Base-by-base conservation (phyloP, 2,797 vertebrate species). In the Eospalax fontanierii region DNA sequence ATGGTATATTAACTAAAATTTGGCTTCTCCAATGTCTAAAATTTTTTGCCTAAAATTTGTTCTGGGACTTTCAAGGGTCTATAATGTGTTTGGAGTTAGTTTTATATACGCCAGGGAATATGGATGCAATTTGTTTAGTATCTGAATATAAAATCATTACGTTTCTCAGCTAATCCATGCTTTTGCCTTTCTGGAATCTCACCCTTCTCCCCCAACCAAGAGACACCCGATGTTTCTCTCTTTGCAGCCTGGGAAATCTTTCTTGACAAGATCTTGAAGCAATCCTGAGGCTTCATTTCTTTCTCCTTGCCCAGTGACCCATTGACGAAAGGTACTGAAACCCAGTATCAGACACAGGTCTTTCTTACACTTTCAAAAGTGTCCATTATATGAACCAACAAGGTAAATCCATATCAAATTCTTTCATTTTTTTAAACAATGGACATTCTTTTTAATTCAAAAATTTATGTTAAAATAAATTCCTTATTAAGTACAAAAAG, bases 211-310 rank as follows among this genome's bases (percentile, higher is more conserved):
- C 10, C 22, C 19, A 1, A 0, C 10, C 0, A 40, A 35, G n/a
- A 16, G 30, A 35, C 0, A 15, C 3, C 19, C 22, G 2, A 21
- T 15, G 2, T n/a, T 18, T 61, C 12, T 7, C 4, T 59, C 16
- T 33, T 30, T 1, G 1, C 16, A 76, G 61, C n/a, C 40, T 26
- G 12, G 11, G 33, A 2, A 28, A 2, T 38, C 50, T 50, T 40
- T 54, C 40, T 18, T 6, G 68, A 38, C 15, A 22, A 33, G 4
- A 11, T 4, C 8, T 8, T 26, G 19, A 26, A 4, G 28, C 30
- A 4, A 26, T 19, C 8, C 0, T 4, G 12, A 11, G 6, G 9
- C 22, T 43, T 68, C 30, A 22, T 54, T 11, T 35, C 5, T 35
- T 63, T 71, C 61, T 84, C 43, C 22, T 35, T 19, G 30, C 70